Conservation (phyloP, 2,888 invertebrate genomes). For the Reticulitermes lucifugus region DNA sequence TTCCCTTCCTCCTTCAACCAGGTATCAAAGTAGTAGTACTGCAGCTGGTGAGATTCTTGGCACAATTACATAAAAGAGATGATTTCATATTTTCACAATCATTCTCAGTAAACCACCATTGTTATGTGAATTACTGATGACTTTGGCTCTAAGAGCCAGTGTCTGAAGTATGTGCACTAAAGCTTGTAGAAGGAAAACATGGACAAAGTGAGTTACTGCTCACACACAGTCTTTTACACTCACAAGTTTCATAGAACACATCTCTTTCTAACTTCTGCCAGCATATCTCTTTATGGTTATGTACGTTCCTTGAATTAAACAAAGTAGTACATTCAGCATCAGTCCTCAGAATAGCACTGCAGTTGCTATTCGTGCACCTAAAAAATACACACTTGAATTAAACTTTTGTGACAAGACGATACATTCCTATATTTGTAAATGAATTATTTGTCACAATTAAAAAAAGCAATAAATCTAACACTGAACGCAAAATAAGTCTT, state of each 20-base stretch:
- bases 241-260: background rate
- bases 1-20: too few species aligned
- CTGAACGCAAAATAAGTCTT: too few species aligned
- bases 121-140: background rate
- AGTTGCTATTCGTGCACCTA: slow-evolving; percentile 27
- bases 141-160: background rate
- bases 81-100: too few species aligned
- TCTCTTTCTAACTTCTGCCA: slow-evolving; percentile 21
- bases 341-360: slow-evolving; percentile 26
- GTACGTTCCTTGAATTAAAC: slow-evolving; percentile 18
- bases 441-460: too few species aligned
- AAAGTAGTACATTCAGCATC: slow-evolving; percentile 8
- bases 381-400: background rate
- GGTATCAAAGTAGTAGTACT: too few species aligned
- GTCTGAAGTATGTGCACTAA: background rate
- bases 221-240: slow-evolving; percentile 8
- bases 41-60: too few species aligned
- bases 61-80: too few species aligned
- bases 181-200: background rate
- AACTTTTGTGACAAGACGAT: background rate
- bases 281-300: slow-evolving; percentile 15
- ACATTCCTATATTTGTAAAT: too few species aligned
- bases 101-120: too few species aligned
- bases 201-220: background rate
- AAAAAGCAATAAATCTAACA: too few species aligned